phyloP scores from a whole-genome alignment of 2,888 invertebrate genomes.

The Furcula furcula region DNA sequence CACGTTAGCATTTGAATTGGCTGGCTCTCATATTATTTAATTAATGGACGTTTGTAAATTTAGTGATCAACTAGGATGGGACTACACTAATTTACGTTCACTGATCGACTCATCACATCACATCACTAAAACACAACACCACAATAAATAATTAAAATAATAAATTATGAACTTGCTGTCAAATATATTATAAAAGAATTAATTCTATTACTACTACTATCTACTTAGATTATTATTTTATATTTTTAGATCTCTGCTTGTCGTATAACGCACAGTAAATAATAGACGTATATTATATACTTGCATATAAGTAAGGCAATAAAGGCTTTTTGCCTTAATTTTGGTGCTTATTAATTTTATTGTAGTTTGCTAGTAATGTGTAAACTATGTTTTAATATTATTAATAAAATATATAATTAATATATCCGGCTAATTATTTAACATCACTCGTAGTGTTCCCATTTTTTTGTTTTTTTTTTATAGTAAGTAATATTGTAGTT shows the following conservation, averaged over 20 bases:
- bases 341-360: constrained; percentile 30
- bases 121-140: too few relatives aligned
- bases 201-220: too few relatives aligned
- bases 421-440: constrained; percentile 37
- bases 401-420: constrained; percentile 40
- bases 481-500: too few relatives aligned
- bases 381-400: constrained; percentile 24
- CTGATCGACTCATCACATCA: too few relatives aligned
- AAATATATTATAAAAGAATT: too few relatives aligned
- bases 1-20: too few relatives aligned
- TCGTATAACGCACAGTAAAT: neutral
- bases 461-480: constrained; percentile 22
- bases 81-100: too few relatives aligned
- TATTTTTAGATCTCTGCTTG: neutral
- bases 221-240: neutral
- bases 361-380: constrained; percentile 5
- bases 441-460: constrained; percentile 13
- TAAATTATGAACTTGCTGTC: too few relatives aligned
- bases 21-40: too few relatives aligned
- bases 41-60: too few relatives aligned
- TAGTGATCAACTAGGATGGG: too few relatives aligned
- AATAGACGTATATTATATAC: neutral
- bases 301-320: constrained; percentile 2
- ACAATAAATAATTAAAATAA: too few relatives aligned
- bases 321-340: constrained; percentile 10